phyloP scores from a whole-genome alignment of 2,888 invertebrate genomes.

The Melinaea marsaeus region DNA sequence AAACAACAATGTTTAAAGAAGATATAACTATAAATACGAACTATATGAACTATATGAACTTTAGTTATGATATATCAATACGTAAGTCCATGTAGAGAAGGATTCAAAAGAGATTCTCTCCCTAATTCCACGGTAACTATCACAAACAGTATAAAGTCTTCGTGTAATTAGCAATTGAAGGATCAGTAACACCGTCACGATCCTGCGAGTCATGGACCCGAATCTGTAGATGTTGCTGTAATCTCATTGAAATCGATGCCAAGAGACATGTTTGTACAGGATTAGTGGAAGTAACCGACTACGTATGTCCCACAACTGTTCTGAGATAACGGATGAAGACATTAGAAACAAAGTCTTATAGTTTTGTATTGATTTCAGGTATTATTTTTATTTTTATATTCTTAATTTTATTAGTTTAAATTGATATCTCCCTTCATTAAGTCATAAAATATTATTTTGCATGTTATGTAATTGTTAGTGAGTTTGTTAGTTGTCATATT shows the following conservation, averaged over 20 bases:
- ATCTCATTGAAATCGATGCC: conserved; percentile 22
- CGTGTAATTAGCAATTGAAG: conserved; percentile 21
- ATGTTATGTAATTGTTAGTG: too few relatives aligned
- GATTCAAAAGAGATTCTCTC: conserved; percentile 1
- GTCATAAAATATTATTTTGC: too few relatives aligned
- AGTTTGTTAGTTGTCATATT: too few relatives aligned
- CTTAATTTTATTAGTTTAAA: too few relatives aligned
- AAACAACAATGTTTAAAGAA: too few relatives aligned
- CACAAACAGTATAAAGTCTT: conserved; percentile 20
- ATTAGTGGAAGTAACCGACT: not conserved
- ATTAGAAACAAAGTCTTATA: not conserved
- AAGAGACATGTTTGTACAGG: conserved; percentile 8
- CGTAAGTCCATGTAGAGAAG: not conserved
- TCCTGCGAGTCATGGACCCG: conserved; percentile 13
- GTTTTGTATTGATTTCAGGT: too few relatives aligned
- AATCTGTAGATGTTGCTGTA: conserved; percentile 15
- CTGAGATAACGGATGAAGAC: not conserved
- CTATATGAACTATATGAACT: too few relatives aligned
- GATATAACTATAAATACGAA: too few relatives aligned
- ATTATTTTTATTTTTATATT: too few relatives aligned
- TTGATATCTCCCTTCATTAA: too few relatives aligned
- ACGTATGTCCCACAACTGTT: not conserved
- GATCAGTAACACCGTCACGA: conserved; percentile 21
- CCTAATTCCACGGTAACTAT: conserved; percentile 25
- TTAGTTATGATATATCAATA: too few relatives aligned